Evolutionary conservation across 2,113 vertebrate species (phyloP).

Genomic region (Ranitomeya imitator): DNA sequence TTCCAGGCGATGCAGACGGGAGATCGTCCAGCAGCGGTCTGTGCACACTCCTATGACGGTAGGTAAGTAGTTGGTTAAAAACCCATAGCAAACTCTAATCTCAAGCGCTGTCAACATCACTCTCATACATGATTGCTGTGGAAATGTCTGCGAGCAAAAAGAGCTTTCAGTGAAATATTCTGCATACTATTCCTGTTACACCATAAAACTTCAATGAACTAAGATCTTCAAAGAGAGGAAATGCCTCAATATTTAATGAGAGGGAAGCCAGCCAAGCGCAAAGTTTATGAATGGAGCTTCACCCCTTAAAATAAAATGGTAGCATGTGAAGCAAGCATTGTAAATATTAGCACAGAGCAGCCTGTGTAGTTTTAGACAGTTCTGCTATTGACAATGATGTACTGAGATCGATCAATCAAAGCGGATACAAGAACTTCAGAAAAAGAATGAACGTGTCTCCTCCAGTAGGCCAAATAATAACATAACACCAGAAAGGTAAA

Average conservation of each 20-base stretch:
- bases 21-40: constrained; percentile 29
- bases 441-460: too few species aligned
- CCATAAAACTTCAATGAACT: constrained; percentile 43
- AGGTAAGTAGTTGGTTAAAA: constrained; percentile 50
- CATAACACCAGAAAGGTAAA: too few species aligned
- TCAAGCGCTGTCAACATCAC: constrained; percentile 23
- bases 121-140: constrained; percentile 30
- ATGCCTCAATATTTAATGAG: not conserved
- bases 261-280: constrained; percentile 1
- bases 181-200: not conserved
- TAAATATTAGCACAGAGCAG: constrained; percentile 27
- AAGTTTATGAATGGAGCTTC: constrained; percentile 30
- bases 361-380: not conserved
- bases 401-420: not conserved
- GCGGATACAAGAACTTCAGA: not conserved
- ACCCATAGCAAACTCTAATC: constrained; percentile 6
- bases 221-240: constrained; percentile 28
- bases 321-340: not conserved
- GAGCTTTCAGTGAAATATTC: constrained; percentile 44
- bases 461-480: too few species aligned
- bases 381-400: not conserved
- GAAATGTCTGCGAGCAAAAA: constrained; percentile 36
- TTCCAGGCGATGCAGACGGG: constrained; percentile 16
- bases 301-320: constrained; percentile 3
- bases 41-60: constrained; percentile 32